These are phyloP conservation scores for Heliconius himera DNA, from an alignment of 1,140 invertebrate species.

Conservation along the genomic window DNA sequence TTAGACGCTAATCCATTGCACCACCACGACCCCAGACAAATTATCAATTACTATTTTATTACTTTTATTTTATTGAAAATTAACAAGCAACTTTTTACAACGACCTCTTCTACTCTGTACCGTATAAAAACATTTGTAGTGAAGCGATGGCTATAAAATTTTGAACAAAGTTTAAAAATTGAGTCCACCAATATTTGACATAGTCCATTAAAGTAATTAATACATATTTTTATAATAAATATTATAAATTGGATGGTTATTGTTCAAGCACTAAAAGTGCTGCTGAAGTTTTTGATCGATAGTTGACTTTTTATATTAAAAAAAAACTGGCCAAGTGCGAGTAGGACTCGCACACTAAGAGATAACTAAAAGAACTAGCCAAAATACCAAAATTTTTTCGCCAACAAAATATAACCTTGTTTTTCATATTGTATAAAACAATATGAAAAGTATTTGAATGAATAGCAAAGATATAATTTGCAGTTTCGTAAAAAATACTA, in stretches of 20 bases:
- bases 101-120: background rate
- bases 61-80: too few species aligned
- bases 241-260: background rate
- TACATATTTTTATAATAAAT: background rate
- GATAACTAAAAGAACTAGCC: too few species aligned
- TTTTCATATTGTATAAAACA: too few species aligned
- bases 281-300: background rate
- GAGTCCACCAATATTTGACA: background rate
- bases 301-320: background rate
- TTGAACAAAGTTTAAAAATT: slow-evolving; percentile 6
- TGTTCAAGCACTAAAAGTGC: background rate
- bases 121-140: background rate
- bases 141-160: slow-evolving; percentile 3
- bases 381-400: too few species aligned
- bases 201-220: background rate
- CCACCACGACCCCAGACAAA: too few species aligned
- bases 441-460: too few species aligned
- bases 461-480: too few species aligned
- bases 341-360: too few species aligned
- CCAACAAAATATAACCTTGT: too few species aligned
- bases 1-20: background rate
- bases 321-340: background rate
- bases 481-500: too few species aligned
- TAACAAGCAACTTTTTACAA: background rate
- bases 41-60: too few species aligned